These are phyloP conservation scores for Heliconius sara DNA, from an alignment of 2,888 invertebrate genomes.

Conservation along the genomic window DNA sequence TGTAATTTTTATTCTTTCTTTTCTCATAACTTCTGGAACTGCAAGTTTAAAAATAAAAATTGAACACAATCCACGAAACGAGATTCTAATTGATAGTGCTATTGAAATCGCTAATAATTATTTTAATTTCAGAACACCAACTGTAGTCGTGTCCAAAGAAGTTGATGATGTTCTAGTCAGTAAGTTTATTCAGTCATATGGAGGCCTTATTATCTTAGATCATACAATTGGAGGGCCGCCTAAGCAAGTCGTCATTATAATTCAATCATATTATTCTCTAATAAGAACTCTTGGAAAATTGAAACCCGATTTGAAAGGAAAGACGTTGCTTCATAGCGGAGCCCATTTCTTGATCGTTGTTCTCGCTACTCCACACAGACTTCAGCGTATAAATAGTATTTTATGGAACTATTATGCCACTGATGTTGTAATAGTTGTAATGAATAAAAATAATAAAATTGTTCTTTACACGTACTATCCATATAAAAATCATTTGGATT, in stretches of 20 bases:
- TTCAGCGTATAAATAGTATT: slow-evolving; percentile 60
- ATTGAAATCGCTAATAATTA: slow-evolving; percentile 61
- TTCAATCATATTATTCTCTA: slow-evolving; percentile 62
- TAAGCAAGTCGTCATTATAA: slow-evolving; percentile 64
- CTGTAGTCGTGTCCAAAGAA: slow-evolving; percentile 60
- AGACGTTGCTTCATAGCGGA: slow-evolving; percentile 60
- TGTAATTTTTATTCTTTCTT: slow-evolving; percentile 31
- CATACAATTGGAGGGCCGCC: slow-evolving; percentile 55
- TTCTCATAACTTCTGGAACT: slow-evolving; percentile 33
- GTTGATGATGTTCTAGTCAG: slow-evolving; percentile 57
- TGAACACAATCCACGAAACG: slow-evolving; percentile 43
- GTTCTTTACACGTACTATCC: slow-evolving; percentile 65
- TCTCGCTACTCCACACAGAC: slow-evolving; percentile 55
- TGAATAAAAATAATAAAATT: slow-evolving; percentile 52
- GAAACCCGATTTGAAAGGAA: slow-evolving; percentile 66
- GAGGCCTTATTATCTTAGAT: slow-evolving; percentile 64
- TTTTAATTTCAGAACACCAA: slow-evolving; percentile 60
- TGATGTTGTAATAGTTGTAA: slow-evolving; percentile 59
- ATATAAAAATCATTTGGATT: slow-evolving; percentile 62
- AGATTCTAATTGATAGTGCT: slow-evolving; percentile 56
- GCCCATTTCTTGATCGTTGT: slow-evolving; percentile 63
- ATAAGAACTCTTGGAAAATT: slow-evolving; percentile 57
- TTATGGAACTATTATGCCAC: slow-evolving; percentile 65
- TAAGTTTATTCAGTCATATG: slow-evolving; percentile 58
- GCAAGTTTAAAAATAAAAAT: slow-evolving; percentile 27